Conservation (phyloP, 2,797 vertebrate genomes). For the Malurus leucopterus region DNA sequence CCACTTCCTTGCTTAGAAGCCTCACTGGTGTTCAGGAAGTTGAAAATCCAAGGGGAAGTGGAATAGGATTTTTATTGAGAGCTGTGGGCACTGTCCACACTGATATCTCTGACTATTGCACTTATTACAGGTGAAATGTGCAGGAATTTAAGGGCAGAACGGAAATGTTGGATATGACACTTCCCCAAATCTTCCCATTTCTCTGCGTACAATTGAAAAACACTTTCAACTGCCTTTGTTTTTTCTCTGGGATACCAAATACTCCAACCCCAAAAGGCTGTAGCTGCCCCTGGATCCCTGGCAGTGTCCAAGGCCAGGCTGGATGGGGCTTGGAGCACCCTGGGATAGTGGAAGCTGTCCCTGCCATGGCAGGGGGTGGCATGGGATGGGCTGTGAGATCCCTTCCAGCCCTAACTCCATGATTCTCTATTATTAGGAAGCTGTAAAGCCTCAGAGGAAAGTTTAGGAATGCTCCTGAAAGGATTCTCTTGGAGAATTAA, state of each 20-base stretch:
- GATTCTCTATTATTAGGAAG: not conserved
- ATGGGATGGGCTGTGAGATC: fast-evolving
- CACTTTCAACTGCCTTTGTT: not conserved
- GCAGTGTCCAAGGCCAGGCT: fast-evolving
- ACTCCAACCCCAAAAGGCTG: not conserved
- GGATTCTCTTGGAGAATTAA: not conserved
- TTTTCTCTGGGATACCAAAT: not conserved
- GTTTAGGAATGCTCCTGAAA: not conserved
- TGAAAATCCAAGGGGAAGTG: not conserved
- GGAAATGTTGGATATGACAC: not conserved
- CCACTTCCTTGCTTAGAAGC: not conserved
- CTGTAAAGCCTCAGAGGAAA: not conserved
- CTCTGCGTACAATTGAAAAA: not conserved
- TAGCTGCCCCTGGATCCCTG: not conserved
- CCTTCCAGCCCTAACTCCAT: not conserved
- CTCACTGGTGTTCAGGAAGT: not conserved
- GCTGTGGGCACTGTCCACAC: not conserved
- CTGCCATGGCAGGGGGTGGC: not conserved
- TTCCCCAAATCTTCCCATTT: not conserved
- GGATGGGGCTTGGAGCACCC: not conserved
- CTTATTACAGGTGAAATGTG: not conserved
- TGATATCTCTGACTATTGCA: not conserved
- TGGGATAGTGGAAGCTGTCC: not conserved
- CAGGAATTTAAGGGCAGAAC: not conserved
- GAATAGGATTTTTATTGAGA: not conserved